phyloP scores from a whole-genome alignment of 2,888 invertebrate species.

The Tiliacea aurago region DNA sequence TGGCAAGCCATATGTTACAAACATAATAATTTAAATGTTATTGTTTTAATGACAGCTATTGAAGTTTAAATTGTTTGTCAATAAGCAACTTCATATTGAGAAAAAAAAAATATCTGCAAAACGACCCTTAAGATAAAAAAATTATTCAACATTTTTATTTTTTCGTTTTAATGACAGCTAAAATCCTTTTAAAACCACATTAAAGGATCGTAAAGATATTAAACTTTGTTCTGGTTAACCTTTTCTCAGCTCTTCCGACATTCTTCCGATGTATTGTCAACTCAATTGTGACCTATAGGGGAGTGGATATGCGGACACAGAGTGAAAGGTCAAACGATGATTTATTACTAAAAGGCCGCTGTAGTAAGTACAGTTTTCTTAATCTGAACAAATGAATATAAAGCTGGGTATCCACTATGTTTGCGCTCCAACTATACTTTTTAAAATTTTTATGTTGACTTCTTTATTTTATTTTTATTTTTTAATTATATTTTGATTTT shows the following conservation, averaged over 20 bases:
- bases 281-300: not conserved
- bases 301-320: constrained; percentile 2
- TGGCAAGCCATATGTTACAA: not conserved
- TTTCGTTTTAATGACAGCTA: not conserved
- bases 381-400: not conserved
- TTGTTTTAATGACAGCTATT: not conserved
- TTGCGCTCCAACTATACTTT: no score
- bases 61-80: no score
- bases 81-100: no score
- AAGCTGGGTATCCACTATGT: not conserved
- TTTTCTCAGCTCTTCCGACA: not conserved
- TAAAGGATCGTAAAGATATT: not conserved
- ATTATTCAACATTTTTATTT: not conserved
- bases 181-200: not conserved
- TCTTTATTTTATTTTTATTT: no score
- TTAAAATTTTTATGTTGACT: no score
- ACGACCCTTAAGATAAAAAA: no score
- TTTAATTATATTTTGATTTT: no score
- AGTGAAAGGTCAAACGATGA: constrained; percentile 19
- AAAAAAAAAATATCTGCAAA: no score
- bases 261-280: constrained; percentile 4
- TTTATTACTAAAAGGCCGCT: not conserved
- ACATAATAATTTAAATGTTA: not conserved
- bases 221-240: constrained; percentile 25
- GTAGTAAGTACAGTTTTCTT: not conserved